Evolutionary conservation across 2,888 invertebrate species (phyloP), one percentile per base, ranked within the genome.

Genomic region (Spodoptera exigua): DNA sequence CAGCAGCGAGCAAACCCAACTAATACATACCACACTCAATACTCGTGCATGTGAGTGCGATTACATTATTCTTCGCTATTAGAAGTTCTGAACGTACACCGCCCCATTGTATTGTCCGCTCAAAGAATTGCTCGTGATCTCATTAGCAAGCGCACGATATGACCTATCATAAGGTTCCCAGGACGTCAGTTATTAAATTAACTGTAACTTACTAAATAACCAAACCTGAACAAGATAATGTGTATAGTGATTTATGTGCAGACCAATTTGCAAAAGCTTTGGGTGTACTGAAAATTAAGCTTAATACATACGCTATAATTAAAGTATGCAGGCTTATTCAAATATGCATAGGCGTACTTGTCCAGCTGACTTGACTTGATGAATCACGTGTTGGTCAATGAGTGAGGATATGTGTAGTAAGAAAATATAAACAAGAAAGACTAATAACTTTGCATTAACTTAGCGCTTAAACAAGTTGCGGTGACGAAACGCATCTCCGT

Each of bases 391-490:
- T 75, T 73, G 49, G 70, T 64, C 69, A 71, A 74, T 70, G 52
- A 65, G 57, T 70, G 57, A 64, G 62, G 49, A 68, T 56, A 51
- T 64, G 52, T 74, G 59, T 54, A 52, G 66, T 76, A 72, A 74
- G 66, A 76, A 76, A 76, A 74, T 70, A 55, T 59, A 61, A 61
- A 76, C 74, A 75, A 65, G 67, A 75, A 74, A 62, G 70, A 62
- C 70, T 73, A 74, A 76, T 74, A 76, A 71, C 71, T 69, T 62
- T 46, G 57, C 64, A 60, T 74, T 68, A 71, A 56, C 63, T 62
- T 62, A 66, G 66, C 35, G 58, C 58, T 51, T 70, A 44, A 62
- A 70, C 61, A 57, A 57, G 61, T 57, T 56, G 56, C 40, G 49
- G 34, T 76, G 74, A 62, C 54, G 71, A 71, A 69, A 74, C 51